A percentile compares a stretch with the other conserved stretches of the same genome.
These are phyloP conservation scores for Torymus tubicola DNA, from an alignment of 2,888 invertebrate species.

Conservation along the genomic window DNA sequence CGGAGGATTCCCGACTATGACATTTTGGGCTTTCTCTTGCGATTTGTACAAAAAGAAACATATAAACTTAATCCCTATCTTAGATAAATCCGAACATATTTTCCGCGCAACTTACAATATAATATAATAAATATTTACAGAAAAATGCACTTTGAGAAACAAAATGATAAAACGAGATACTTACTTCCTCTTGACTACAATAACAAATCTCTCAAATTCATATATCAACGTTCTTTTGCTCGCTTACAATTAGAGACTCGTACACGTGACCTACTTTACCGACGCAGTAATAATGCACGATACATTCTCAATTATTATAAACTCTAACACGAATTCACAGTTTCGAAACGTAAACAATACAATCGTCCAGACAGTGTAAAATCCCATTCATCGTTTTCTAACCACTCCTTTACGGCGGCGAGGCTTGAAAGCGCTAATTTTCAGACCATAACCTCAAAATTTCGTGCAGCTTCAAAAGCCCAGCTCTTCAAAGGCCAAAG, in stretches of 20 bases:
- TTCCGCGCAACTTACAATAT: constrained; percentile 47
- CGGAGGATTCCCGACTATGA: constrained; percentile 21
- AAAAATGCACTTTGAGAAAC: constrained; percentile 55
- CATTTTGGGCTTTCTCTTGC: constrained; percentile 27
- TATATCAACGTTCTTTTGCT: constrained; percentile 1
- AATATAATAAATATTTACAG: constrained; percentile 58
- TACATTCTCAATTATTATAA: not conserved
- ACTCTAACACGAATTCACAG: not conserved
- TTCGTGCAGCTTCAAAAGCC: not conserved
- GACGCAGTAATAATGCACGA: constrained; percentile 9
- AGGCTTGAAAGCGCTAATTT: not conserved
- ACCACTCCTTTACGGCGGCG: not conserved
- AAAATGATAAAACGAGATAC: constrained; percentile 47
- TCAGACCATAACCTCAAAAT: constrained; percentile 12
- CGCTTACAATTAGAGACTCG: not conserved
- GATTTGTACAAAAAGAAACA: constrained; percentile 59
- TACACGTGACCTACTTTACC: constrained; percentile 20
- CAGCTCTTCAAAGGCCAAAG: constrained; percentile 7
- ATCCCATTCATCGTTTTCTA: not conserved
- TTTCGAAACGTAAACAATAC: constrained; percentile 7
- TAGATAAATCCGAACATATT: constrained; percentile 38
- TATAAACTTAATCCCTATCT: constrained; percentile 53
- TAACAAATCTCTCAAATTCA: constrained; percentile 28
- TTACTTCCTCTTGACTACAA: constrained; percentile 43
- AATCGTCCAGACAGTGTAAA: constrained; percentile 11